These are phyloP conservation scores for Mionectes macconnelli DNA, from an alignment of 2,113 vertebrate genomes.

Conservation along the genomic window DNA sequence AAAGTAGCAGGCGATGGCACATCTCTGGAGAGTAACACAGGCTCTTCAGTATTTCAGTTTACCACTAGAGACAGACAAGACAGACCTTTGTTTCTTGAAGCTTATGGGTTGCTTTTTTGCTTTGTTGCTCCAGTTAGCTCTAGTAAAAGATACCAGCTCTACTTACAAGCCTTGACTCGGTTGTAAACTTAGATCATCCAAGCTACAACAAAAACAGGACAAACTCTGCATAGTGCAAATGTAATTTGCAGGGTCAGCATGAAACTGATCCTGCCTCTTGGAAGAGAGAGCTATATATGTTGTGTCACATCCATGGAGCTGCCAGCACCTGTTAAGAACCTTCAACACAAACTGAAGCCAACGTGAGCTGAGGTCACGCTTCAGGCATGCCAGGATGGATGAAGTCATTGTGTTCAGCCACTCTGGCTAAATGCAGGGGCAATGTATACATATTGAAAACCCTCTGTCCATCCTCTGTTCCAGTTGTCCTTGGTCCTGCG, in stretches of 20 bases:
- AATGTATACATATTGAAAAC: background rate
- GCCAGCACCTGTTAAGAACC: conserved; percentile 64
- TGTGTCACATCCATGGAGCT: conserved; percentile 46
- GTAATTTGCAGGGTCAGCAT: conserved; percentile 55
- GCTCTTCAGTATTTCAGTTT: background rate
- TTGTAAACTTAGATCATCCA: conserved; percentile 43
- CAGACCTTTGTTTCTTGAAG: background rate
- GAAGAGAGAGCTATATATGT: conserved; percentile 51
- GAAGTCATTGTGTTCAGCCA: conserved; percentile 42
- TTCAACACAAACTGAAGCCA: conserved; percentile 48
- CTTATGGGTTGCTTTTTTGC: background rate
- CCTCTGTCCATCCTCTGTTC: background rate
- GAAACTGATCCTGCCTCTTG: conserved; percentile 40
- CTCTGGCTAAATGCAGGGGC: background rate
- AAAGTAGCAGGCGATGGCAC: accelerated
- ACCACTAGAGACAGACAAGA: background rate
- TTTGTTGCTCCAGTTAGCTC: background rate
- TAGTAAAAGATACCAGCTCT: background rate
- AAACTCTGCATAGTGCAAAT: conserved; percentile 34
- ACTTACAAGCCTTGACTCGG: conserved; percentile 16
- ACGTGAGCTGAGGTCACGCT: conserved; percentile 54
- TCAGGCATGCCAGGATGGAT: conserved; percentile 20
- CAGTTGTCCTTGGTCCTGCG: background rate
- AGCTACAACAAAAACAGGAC: conserved; percentile 43
- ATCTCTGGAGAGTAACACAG: background rate